A percentile compares a stretch with the other conserved stretches of the same genome.
Conservation (phyloP, 2,888 invertebrate species). For the Holacanthella duospinosa region DNA sequence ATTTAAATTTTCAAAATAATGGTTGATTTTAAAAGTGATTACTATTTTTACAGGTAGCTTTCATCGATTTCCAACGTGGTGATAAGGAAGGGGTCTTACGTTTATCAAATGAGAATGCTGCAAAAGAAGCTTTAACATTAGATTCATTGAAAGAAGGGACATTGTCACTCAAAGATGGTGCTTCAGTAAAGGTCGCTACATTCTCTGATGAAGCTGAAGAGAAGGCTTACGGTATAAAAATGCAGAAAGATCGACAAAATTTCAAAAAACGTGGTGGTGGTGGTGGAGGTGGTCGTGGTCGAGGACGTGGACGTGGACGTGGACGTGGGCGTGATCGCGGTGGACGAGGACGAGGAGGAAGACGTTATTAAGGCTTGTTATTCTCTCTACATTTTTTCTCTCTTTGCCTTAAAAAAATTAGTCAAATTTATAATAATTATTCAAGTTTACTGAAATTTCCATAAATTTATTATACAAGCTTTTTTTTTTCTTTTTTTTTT, state of each 20-base stretch:
- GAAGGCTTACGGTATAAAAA: slow-evolving; percentile 34
- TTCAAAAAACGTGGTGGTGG: slow-evolving; percentile 16
- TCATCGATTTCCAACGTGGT: slow-evolving; percentile 64
- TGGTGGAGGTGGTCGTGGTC: slow-evolving; percentile 18
- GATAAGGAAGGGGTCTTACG: slow-evolving; percentile 63
- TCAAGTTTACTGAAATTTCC: no score
- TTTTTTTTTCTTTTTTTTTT: no score
- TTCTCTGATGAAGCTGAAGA: slow-evolving; percentile 64
- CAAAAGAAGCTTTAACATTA: slow-evolving; percentile 44
- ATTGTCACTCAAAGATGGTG: slow-evolving; percentile 15
- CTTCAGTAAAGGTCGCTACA: slow-evolving; percentile 42
- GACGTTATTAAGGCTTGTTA: no score
- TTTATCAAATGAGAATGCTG: slow-evolving; percentile 57
- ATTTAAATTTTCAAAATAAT: no score
- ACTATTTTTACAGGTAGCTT: slow-evolving; percentile 47
- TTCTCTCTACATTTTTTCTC: no score
- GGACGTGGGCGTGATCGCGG: slow-evolving; percentile 14
- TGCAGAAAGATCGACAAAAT: slow-evolving; percentile 7
- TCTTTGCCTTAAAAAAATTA: no score
- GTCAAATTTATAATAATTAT: no score
- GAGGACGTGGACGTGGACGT: slow-evolving; percentile 9
- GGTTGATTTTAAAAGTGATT: background rate
- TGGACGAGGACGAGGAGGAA: slow-evolving; percentile 14
- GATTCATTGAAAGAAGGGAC: slow-evolving; percentile 23
- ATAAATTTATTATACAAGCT: no score